Percentiles rank a stretch among this genome's conserved stretches.
Evolutionary conservation across 2,888 invertebrate species (phyloP).

Genomic region (Helleia helle): DNA sequence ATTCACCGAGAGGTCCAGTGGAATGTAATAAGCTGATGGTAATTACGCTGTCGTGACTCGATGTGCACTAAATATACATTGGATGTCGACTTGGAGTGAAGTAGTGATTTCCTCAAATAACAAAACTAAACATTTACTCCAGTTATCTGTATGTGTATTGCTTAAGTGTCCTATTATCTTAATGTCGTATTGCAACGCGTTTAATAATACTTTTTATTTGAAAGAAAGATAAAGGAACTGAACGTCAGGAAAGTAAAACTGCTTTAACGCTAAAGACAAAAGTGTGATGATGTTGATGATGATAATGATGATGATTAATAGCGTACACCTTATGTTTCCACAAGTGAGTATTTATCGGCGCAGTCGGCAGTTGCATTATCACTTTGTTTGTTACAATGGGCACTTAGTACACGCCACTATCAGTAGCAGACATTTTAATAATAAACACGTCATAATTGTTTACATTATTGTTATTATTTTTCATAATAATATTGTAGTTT

Average conservation of each 20-base stretch:
- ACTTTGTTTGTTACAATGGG: constrained; percentile 29
- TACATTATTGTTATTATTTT: too few species aligned
- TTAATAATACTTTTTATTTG: background rate
- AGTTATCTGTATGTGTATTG: background rate
- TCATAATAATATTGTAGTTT: too few species aligned
- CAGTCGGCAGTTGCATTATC: constrained; percentile 25
- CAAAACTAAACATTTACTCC: background rate
- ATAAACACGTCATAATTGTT: constrained; percentile 35
- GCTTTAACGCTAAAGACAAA: background rate
- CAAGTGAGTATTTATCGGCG: constrained; percentile 28
- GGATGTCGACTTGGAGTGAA: too few species aligned
- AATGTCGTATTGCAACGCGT: too few species aligned
- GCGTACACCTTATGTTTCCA: constrained; percentile 20
- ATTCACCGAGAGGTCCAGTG: too few species aligned
- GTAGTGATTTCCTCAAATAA: background rate
- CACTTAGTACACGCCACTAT: constrained; percentile 28
- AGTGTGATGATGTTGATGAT: constrained; percentile 15
- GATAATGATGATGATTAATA: constrained; percentile 19
- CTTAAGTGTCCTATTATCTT: background rate
- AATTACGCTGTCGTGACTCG: too few species aligned
- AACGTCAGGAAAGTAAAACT: background rate
- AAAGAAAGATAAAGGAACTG: background rate
- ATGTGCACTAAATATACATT: background rate
- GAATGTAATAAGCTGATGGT: too few species aligned
- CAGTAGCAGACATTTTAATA: constrained; percentile 27